phyloP scores from a whole-genome alignment of 2,797 vertebrate genomes.

The Chrysocyon brachyurus region DNA sequence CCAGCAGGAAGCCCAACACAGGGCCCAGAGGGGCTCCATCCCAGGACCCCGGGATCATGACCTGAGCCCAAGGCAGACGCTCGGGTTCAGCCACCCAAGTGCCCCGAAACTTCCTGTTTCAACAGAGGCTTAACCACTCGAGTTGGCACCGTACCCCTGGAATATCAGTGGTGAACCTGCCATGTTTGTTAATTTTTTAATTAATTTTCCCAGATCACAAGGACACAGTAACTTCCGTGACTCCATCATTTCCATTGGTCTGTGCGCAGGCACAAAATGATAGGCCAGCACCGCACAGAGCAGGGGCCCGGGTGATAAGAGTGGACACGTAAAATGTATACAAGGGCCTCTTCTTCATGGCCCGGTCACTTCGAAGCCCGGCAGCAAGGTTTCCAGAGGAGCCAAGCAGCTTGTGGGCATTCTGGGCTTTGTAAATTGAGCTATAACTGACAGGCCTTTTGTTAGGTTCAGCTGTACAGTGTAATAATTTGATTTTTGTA shows the following conservation, averaged over 20 bases:
- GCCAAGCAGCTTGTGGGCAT: background rate
- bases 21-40: background rate
- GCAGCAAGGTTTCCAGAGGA: conserved; percentile 31
- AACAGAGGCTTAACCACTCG: conserved; percentile 65
- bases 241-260: conserved; percentile 72
- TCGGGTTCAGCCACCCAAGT: background rate
- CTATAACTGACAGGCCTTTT: background rate
- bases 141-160: conserved; percentile 64
- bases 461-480: background rate
- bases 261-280: conserved; percentile 67
- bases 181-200: conserved; percentile 84
- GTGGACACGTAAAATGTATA: conserved; percentile 33
- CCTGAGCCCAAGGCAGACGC: background rate
- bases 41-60: background rate
- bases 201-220: conserved; percentile 81
- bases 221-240: conserved; percentile 71
- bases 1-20: background rate
- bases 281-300: conserved; percentile 24
- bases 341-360: background rate
- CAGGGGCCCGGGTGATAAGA: conserved; percentile 71
- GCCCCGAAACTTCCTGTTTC: conserved; percentile 42
- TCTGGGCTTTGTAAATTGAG: background rate
- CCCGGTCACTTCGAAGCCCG: background rate
- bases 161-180: conserved; percentile 73
- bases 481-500: background rate